Conservation (phyloP, 1,140 invertebrate genomes). For the Oedothorax gibbosus region DNA sequence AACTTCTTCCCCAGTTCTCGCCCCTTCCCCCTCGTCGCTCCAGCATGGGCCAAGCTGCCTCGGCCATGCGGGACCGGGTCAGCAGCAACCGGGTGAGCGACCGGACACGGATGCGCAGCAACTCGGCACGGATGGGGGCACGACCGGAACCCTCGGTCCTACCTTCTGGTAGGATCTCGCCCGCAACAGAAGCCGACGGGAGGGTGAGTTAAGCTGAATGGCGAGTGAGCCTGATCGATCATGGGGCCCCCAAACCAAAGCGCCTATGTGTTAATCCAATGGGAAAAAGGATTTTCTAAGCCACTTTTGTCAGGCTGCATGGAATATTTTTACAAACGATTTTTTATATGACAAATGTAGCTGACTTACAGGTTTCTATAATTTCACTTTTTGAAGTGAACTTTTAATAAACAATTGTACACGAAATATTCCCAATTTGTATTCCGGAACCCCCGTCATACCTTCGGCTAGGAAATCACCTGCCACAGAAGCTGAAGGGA, state of each 20-base stretch:
- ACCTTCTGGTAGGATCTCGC: slow-evolving; percentile 73
- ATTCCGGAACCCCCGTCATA: too few relatives aligned
- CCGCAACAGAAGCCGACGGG: slow-evolving; percentile 72
- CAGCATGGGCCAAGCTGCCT: slow-evolving; percentile 52
- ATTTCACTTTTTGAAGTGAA: too few relatives aligned
- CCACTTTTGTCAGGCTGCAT: too few relatives aligned
- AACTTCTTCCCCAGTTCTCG: slow-evolving; percentile 2
- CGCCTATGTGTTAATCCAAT: too few relatives aligned
- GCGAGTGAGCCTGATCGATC: too few relatives aligned
- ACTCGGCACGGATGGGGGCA: slow-evolving; percentile 76
- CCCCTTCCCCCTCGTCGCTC: slow-evolving; percentile 30
- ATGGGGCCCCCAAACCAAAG: too few relatives aligned
- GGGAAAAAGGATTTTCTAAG: too few relatives aligned
- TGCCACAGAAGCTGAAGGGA: slow-evolving; percentile 71
- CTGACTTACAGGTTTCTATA: too few relatives aligned
- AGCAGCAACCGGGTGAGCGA: slow-evolving; percentile 87
- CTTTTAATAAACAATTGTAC: too few relatives aligned
- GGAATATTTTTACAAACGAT: too few relatives aligned
- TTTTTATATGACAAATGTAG: too few relatives aligned
- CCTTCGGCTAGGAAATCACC: slow-evolving; percentile 73
- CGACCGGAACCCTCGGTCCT: slow-evolving; percentile 62
- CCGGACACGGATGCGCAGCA: slow-evolving; percentile 81
- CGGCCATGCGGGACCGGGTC: slow-evolving; percentile 81
- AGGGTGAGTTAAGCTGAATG: neutral
- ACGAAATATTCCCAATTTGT: too few relatives aligned